phyloP scores from a whole-genome alignment of 2,888 invertebrate species.

The Phengaris alcon region DNA sequence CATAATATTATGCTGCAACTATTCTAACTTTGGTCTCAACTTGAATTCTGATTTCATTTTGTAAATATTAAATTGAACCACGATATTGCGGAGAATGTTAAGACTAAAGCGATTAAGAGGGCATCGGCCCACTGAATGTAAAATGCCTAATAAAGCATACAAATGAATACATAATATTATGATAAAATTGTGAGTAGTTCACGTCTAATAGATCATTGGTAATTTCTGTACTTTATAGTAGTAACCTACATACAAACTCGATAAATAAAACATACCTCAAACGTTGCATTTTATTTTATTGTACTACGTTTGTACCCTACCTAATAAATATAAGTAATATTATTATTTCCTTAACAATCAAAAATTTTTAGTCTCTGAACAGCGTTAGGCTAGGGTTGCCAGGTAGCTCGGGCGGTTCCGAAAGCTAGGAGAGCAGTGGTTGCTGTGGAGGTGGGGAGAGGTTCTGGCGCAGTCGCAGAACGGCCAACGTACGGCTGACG shows the following conservation, averaged over 20 bases:
- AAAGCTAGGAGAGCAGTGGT: too few species aligned
- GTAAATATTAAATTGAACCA: conserved; percentile 54
- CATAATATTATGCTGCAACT: neutral
- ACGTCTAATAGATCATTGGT: conserved; percentile 73
- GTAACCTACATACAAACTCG: conserved; percentile 78
- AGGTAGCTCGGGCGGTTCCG: too few species aligned
- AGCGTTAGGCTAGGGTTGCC: too few species aligned
- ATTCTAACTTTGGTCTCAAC: conserved; percentile 30
- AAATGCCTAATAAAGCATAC: conserved; percentile 74
- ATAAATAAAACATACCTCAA: conserved; percentile 79
- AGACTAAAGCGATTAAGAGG: conserved; percentile 56
- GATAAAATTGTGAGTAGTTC: conserved; percentile 74
- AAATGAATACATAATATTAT: conserved; percentile 68
- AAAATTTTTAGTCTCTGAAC: too few species aligned
- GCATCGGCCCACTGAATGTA: conserved; percentile 68
- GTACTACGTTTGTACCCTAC: neutral
- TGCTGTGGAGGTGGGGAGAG: too few species aligned
- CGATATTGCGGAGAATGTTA: conserved; percentile 50
- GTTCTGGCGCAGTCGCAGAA: too few species aligned
- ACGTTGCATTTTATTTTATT: conserved; percentile 53
- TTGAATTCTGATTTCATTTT: conserved; percentile 41
- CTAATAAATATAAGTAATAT: neutral
- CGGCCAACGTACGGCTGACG: too few species aligned
- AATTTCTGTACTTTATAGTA: conserved; percentile 78
- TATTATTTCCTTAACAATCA: too few species aligned